These are phyloP conservation scores for Sialis lutaria DNA, from an alignment of 2,888 invertebrate species.

Conservation along the genomic window DNA sequence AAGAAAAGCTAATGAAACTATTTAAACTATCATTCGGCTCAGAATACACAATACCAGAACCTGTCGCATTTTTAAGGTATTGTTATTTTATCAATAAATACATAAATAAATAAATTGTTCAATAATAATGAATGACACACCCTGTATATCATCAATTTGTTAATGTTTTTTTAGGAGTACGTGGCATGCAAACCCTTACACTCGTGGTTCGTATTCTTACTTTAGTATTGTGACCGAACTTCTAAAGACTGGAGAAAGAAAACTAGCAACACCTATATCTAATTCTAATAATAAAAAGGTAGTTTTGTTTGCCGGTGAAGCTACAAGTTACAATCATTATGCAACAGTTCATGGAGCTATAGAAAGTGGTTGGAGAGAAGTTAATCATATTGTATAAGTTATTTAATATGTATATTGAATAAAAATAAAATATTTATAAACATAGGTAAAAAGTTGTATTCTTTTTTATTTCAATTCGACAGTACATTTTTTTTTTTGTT, in stretches of 20 bases:
- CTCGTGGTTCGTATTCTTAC: conserved; percentile 47
- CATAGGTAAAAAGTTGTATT: too few relatives aligned
- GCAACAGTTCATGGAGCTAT: conserved; percentile 56
- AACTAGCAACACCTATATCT: conserved; percentile 33
- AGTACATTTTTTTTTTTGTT: too few relatives aligned
- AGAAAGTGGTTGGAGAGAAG: conserved; percentile 57
- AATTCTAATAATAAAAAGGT: conserved; percentile 26
- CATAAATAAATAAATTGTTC: too few relatives aligned
- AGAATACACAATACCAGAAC: conserved; percentile 32
- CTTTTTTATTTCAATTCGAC: too few relatives aligned
- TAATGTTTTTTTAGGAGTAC: conserved; percentile 39
- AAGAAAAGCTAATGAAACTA: conserved; percentile 32
- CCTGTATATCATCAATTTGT: too few relatives aligned
- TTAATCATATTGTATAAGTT: too few relatives aligned
- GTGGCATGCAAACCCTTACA: conserved; percentile 43
- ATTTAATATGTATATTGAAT: too few relatives aligned
- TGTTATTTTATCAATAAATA: too few relatives aligned
- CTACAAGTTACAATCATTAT: conserved; percentile 43
- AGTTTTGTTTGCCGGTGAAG: conserved; percentile 50
- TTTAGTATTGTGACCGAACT: conserved; percentile 36
- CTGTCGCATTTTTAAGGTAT: conserved; percentile 31
- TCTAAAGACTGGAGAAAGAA: conserved; percentile 31
- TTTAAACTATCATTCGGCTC: conserved; percentile 32
- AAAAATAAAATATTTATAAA: too few relatives aligned
- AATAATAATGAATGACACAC: too few relatives aligned